Evolutionary conservation across 2,888 invertebrate genomes (phyloP), one percentile per base, ranked within the genome.

Genomic region (Panorpa germanica): DNA sequence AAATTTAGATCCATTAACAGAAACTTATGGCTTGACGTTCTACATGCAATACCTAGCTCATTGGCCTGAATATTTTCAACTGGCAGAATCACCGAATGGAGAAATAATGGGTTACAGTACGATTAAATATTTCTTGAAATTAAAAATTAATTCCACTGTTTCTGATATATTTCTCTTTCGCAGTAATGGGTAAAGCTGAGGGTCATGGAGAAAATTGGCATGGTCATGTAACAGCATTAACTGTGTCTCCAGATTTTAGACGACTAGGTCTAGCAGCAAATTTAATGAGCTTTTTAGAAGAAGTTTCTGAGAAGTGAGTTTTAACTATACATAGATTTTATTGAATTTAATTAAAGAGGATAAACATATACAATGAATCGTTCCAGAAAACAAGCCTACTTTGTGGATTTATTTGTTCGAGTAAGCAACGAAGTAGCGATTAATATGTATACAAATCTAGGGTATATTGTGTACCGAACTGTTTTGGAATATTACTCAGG

Each of bases 131-230:
- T 25, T 23, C 25, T 21, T 14, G 11, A 33, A 19, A 15, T 14
- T 5, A 12, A 26, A 25, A 17, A 5, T 4, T 20, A n/a, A 15
- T 17, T 12, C 13, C 4, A 22, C 18, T 26, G 7, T 11, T 12
- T 19, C 15, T 16, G 8, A 15, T 28, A 14, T 18, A 20, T 19
- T 31, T 11, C 20, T 3, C 30, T 13, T 41, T 55, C 65, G 38
- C 48, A 95, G 93, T 98, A 31, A 96, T 98, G 95, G 96, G 96
- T 20, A 98, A 98, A 59, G 85, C 93, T 0, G 98, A 98, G 60
- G 98, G 98, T 0, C 72, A 72, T 40, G 77, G 80, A 29, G 90
- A 93, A 41, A 81, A 90, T 48, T 99, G 93, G 93, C 98, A 99
- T 61, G 98, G 98, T 1, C 98, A 98, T 59, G 96, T 98, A 7